Base-by-base conservation (phyloP, 2,797 vertebrate genomes). In the Crypturellus tataupa region DNA sequence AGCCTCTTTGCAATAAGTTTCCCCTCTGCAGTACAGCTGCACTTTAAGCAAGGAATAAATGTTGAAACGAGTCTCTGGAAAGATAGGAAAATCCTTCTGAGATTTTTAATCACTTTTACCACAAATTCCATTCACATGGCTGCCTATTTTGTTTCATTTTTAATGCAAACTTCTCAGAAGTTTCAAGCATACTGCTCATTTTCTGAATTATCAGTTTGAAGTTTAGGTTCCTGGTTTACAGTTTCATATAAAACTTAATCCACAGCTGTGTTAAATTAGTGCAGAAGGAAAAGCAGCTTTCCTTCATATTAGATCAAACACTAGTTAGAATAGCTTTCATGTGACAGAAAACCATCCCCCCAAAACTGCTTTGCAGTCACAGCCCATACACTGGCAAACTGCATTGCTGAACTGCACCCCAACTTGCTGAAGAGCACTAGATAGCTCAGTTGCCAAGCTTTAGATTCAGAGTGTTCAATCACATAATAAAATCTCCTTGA, bases 251-350 rank as follows among this genome's bases (percentile, higher is more conserved):
- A 64, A 29, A 31, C 42, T 24, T 81, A 76, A 72, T 47, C 60
- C 60, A 80, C 78, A 92, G 83, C 58, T 86, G 85, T 44, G 27
- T 90, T 84, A 78, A 21, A 40, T 73, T 87, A 93, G 25, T 1
- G 2, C 59, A 89, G 63, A 59, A 82, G 27, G 39, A 92, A 35
- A 92, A 89, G 86, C 27, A 92, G 84, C 64, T 87, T 82, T 73
- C 81, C 80, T 67, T 85, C 56, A 7, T 80, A 85, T 51, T 42
- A 24, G 59, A 81, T 65, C 70, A 93, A 88, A 69, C 46, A 42
- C 55, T 84, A 49, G 68, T 24, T 44, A 67, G 49, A 93, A 69
- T 12, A 86, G 42, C 46, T 91, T 88, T 75, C 78, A 85, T 29
- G 49, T 86, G 81, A 91, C 85, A 78, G 70, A 87, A 72, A 80